Evolutionary conservation across 2,888 invertebrate genomes (phyloP).

Genomic region (Tenthredo amoena): DNA sequence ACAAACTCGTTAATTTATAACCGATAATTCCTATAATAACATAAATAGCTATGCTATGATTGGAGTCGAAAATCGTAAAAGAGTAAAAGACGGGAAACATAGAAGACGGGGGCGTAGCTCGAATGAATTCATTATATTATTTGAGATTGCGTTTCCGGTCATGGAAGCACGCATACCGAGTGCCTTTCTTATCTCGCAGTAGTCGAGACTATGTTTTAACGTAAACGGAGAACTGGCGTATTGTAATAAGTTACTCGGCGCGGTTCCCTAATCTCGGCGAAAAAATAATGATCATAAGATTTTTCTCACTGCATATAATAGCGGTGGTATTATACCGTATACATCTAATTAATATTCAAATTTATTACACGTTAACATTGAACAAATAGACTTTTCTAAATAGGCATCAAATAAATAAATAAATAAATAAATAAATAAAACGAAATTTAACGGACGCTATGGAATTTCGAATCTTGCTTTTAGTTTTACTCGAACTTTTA

Average conservation of each 20-base stretch:
- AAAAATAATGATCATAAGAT: neutral
- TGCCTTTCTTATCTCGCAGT: constrained; percentile 33
- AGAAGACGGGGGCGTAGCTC: constrained; percentile 28
- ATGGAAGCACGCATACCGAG: constrained; percentile 43
- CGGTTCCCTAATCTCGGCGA: neutral
- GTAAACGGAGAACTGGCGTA: neutral
- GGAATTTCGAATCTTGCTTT: neutral
- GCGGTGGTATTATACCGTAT: too few species aligned
- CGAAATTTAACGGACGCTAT: neutral
- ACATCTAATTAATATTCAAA: neutral
- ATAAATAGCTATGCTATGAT: neutral
- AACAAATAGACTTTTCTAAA: neutral
- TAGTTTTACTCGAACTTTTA: neutral
- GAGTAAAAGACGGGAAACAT: neutral
- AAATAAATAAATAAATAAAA: neutral
- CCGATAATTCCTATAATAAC: neutral
- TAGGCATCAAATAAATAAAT: too few species aligned
- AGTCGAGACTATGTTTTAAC: neutral
- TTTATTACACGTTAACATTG: neutral
- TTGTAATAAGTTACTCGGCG: neutral
- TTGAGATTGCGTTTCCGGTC: constrained; percentile 49
- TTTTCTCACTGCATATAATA: neutral
- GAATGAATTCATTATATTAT: constrained; percentile 45
- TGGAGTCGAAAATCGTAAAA: neutral
- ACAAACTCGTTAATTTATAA: neutral